Evolutionary conservation across 1,140 invertebrate species (phyloP), one percentile per base, ranked within the genome.

Genomic region (Drosophila ambigua): DNA sequence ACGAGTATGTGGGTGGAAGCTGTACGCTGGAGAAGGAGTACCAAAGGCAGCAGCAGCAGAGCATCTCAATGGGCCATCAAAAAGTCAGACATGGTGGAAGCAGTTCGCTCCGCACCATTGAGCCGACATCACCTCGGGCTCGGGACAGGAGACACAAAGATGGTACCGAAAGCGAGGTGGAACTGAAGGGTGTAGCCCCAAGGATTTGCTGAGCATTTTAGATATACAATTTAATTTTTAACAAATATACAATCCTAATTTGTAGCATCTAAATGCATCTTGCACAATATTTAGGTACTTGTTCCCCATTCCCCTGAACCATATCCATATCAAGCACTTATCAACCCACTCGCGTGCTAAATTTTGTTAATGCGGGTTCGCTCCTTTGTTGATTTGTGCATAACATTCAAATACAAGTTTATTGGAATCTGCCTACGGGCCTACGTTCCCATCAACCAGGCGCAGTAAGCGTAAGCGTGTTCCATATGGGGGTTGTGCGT

Each of bases 291-390:
- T 24, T 1, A 4, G 35, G 35, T 39, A 11, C 35, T 31, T 23
- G 1, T n/a, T 23, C 26, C 15, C 16, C 35, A 4, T 24, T 4
- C 23, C 9, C 41, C 8, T 13, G 11, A 31, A 2, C 4, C 35
- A 13, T 4, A 39, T 39, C 4, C 4, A 13, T 13, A 5, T 24
- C n/a, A 24, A 20, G 23, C 43, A 41, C n/a, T 41, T 15, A 35
- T 39, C 16, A 39, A 26, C 28, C 20, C 20, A 65, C 43, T 46
- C 11, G 24, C 2, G 8, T 24, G 20, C 35, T n/a, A 45, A 45
- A 15, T 45, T n/a, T 24, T 11, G 13, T 23, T n/a, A 55, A 87
- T 87, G 82, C 82, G 82, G 82, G 82, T 58, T 13, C 16, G 11
- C 2, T 68, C 44, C 15, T 15, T 26, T 39, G 43, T 45, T 63